These are phyloP conservation scores for Formica selysi DNA, from an alignment of 1,140 invertebrate species.

Conservation along the genomic window DNA sequence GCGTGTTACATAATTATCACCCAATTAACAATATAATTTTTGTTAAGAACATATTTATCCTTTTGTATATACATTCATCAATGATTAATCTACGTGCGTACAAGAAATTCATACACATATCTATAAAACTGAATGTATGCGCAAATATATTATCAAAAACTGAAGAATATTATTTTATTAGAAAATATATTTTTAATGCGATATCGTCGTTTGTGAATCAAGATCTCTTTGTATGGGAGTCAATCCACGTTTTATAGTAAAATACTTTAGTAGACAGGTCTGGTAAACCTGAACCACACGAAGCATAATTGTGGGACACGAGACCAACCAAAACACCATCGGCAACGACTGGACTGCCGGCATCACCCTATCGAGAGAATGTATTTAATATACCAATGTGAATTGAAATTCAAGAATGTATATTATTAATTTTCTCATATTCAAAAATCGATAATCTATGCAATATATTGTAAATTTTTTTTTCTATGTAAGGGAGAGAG, in stretches of 20 bases:
- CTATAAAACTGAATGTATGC: no score
- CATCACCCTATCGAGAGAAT: constrained; percentile 86
- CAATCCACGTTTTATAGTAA: constrained; percentile 87
- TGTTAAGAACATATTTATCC: no score
- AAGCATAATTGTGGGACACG: constrained; percentile 86
- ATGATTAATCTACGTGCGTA: no score
- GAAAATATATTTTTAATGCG: background rate
- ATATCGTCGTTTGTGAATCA: background rate
- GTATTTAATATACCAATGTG: constrained; percentile 39
- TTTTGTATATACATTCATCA: no score
- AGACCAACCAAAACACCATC: constrained; percentile 87
- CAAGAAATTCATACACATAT: no score
- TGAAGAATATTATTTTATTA: background rate
- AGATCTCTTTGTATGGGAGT: constrained; percentile 15
- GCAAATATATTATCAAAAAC: background rate
- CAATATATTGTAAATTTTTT: background rate
- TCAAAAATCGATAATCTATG: background rate
- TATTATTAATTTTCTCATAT: background rate
- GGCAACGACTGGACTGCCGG: constrained; percentile 87
- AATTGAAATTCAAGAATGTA: background rate
- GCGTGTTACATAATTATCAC: no score
- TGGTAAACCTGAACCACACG: constrained; percentile 87
- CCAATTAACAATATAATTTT: no score
- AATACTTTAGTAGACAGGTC: constrained; percentile 88
- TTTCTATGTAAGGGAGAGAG: background rate